Percentiles rank a stretch among this genome's conserved stretches.
Evolutionary conservation across 1,140 invertebrate species (phyloP).

Genomic region (Penaeus japonicus): DNA sequence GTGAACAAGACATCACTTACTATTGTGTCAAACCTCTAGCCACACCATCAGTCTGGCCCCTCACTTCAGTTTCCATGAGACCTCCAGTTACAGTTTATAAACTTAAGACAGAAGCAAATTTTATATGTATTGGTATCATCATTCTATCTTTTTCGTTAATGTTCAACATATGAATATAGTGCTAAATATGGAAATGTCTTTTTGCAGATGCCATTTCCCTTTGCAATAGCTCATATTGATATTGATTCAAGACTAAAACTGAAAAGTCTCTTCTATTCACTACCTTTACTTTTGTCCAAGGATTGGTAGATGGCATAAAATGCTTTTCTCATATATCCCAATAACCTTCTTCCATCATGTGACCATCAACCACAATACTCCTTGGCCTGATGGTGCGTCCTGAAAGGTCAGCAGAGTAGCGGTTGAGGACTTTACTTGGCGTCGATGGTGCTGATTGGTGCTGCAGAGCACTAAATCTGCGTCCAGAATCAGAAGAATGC

Average conservation of each 20-base stretch:
- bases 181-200: no score
- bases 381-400: conserved; percentile 29
- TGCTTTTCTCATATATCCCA: conserved; percentile 22
- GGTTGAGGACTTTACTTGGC: conserved; percentile 28
- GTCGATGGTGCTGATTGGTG: conserved; percentile 43
- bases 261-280: no score
- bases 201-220: no score
- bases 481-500: conserved; percentile 20
- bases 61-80: conserved; percentile 4
- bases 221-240: no score
- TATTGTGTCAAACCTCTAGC: conserved; percentile 20
- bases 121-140: no score
- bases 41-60: conserved; percentile 31
- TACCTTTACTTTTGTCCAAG: background rate
- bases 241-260: no score
- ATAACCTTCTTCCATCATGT: conserved; percentile 21
- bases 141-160: no score
- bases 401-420: conserved; percentile 29
- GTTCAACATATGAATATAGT: no score
- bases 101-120: no score
- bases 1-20: conserved; percentile 38
- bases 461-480: background rate
- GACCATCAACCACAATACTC: conserved; percentile 40
- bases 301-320: background rate
- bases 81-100: background rate